These are phyloP conservation scores for Nicator chloris DNA, from an alignment of 2,113 vertebrate genomes.

Conservation along the genomic window DNA sequence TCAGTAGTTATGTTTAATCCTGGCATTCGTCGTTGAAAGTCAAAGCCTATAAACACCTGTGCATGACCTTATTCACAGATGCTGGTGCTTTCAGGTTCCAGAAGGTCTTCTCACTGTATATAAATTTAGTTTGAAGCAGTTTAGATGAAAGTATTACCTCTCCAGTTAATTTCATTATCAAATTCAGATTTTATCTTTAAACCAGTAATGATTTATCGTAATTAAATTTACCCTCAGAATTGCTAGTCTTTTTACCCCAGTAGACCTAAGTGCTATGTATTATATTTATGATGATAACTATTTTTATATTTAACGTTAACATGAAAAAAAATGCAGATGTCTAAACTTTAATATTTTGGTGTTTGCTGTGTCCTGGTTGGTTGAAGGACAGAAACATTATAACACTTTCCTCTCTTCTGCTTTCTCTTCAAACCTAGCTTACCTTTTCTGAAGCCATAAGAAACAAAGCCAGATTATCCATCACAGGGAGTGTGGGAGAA, in stretches of 20 bases:
- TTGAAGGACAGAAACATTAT: constrained; percentile 47
- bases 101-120: not conserved
- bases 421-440: constrained; percentile 78
- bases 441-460: constrained; percentile 99
- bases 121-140: not conserved
- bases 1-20: not conserved
- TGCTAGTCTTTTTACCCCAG: not conserved
- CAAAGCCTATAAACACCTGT: not conserved
- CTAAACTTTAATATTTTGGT: constrained; percentile 80
- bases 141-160: not conserved
- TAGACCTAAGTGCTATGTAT: not conserved
- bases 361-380: constrained; percentile 65
- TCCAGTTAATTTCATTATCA: constrained; percentile 6
- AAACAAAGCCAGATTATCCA: constrained; percentile 98
- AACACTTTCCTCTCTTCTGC: constrained; percentile 56
- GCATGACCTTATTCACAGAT: not conserved
- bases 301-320: constrained; percentile 29
- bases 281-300: not conserved
- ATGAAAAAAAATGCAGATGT: constrained; percentile 94
- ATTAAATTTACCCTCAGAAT: constrained; percentile 9
- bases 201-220: not conserved
- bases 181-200: constrained; percentile 3
- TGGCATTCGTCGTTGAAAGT: not conserved
- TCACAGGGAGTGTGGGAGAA: constrained; percentile 95
- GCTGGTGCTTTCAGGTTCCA: constrained; percentile 4